Evolutionary conservation across 2,888 invertebrate genomes (phyloP).

Genomic region (Choreutis nemorana): DNA sequence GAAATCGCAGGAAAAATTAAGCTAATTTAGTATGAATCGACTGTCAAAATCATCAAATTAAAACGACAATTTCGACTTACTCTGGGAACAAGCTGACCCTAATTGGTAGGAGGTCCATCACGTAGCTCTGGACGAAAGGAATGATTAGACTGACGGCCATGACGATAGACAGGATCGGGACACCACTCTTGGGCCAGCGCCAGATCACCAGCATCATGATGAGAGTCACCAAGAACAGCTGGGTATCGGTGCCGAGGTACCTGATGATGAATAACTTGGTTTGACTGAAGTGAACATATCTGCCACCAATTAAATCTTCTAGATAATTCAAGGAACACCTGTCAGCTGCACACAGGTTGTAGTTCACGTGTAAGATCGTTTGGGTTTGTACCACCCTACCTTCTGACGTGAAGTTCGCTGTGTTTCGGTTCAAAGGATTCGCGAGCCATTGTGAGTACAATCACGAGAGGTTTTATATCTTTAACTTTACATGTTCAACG

Average conservation of each 20-base stretch:
- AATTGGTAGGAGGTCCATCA: conserved; percentile 52
- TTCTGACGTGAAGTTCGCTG: too few relatives aligned
- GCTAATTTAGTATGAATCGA: neutral
- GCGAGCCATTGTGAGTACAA: too few relatives aligned
- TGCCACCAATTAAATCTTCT: too few relatives aligned
- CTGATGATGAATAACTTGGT: conserved; percentile 18
- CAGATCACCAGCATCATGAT: conserved; percentile 48
- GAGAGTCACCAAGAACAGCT: conserved; percentile 49
- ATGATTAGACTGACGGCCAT: conserved; percentile 48
- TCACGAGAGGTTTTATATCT: too few relatives aligned
- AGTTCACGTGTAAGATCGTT: too few relatives aligned
- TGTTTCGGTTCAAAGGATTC: too few relatives aligned
- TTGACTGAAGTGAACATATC: neutral
- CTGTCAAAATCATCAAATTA: conserved; percentile 2
- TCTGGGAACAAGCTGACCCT: conserved; percentile 54
- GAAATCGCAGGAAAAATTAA: neutral
- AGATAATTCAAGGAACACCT: too few relatives aligned
- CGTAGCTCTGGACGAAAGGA: conserved; percentile 53
- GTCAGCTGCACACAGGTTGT: too few relatives aligned
- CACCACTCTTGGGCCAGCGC: conserved; percentile 47
- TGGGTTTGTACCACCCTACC: too few relatives aligned
- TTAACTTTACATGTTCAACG: too few relatives aligned
- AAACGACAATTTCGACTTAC: conserved; percentile 26
- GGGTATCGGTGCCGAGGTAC: conserved; percentile 58
- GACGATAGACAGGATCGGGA: conserved; percentile 35